phyloP scores from a whole-genome alignment of 2,888 invertebrate genomes.

The Frankliniella fusca region DNA sequence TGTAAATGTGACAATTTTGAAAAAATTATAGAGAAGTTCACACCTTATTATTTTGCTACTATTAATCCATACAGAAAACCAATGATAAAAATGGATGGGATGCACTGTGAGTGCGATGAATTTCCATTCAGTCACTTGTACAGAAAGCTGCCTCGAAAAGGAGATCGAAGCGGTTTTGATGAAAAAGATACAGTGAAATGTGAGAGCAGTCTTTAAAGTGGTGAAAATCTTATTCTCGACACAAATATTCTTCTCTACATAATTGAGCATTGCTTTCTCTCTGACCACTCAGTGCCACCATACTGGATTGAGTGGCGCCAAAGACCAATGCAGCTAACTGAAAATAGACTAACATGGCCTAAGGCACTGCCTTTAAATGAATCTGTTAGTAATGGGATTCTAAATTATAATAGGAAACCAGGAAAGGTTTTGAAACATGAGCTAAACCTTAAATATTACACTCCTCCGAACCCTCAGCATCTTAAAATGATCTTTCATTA shows the following conservation, averaged over 20 bases:
- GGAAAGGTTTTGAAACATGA: slow-evolving; percentile 8
- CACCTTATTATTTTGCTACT: not conserved
- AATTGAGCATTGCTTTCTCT: not conserved
- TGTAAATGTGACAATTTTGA: slow-evolving; percentile 18
- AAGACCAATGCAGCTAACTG: slow-evolving; percentile 7
- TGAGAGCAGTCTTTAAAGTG: not conserved
- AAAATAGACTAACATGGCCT: not conserved
- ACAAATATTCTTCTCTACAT: slow-evolving; percentile 2
- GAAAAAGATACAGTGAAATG: not conserved
- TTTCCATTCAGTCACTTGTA: not conserved
- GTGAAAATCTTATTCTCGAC: not conserved
- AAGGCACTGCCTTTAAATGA: not conserved
- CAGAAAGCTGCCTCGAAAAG: not conserved
- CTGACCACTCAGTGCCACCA: not conserved
- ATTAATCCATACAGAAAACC: slow-evolving; percentile 25
- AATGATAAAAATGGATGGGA: not conserved
- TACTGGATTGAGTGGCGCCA: not conserved
- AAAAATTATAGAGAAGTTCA: slow-evolving; percentile 19
- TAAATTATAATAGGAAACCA: not conserved
- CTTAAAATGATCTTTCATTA: not conserved
- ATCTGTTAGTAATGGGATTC: not conserved
- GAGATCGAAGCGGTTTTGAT: not conserved
- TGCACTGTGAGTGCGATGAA: not conserved
- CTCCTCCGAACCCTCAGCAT: not conserved
- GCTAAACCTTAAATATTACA: not conserved